These are phyloP conservation scores for Colinus virginianus DNA, from an alignment of 2,113 vertebrate species.

Conservation along the genomic window DNA sequence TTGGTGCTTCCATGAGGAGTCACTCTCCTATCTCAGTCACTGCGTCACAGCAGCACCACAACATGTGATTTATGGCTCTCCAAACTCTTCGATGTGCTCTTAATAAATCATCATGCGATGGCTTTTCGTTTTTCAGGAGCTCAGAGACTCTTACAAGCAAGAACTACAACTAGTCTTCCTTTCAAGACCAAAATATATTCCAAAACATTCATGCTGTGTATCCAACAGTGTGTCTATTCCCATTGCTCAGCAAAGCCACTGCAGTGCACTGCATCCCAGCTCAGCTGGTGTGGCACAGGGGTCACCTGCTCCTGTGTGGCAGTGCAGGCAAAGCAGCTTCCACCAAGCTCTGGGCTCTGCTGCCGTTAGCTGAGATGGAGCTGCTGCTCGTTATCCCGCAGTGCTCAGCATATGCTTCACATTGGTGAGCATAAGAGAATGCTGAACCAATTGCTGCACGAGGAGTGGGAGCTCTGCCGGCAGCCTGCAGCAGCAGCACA, in stretches of 20 bases:
- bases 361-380: neutral
- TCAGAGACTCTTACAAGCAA: neutral
- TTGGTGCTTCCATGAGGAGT: neutral
- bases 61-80: neutral
- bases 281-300: neutral
- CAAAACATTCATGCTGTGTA: neutral
- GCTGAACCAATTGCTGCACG: neutral
- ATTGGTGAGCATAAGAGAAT: neutral
- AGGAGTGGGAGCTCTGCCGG: neutral
- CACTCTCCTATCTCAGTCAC: neutral
- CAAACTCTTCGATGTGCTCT: neutral
- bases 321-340: neutral
- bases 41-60: accelerated
- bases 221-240: neutral
- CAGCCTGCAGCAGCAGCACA: neutral
- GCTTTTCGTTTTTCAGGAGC: neutral
- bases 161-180: neutral
- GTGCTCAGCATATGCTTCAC: neutral
- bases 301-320: neutral
- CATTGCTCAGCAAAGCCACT: neutral
- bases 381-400: neutral
- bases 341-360: neutral
- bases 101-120: neutral
- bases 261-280: accelerated
- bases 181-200: neutral